phyloP scores from a whole-genome alignment of 1,140 invertebrate genomes.

The Ceratosolen fusciceps region DNA sequence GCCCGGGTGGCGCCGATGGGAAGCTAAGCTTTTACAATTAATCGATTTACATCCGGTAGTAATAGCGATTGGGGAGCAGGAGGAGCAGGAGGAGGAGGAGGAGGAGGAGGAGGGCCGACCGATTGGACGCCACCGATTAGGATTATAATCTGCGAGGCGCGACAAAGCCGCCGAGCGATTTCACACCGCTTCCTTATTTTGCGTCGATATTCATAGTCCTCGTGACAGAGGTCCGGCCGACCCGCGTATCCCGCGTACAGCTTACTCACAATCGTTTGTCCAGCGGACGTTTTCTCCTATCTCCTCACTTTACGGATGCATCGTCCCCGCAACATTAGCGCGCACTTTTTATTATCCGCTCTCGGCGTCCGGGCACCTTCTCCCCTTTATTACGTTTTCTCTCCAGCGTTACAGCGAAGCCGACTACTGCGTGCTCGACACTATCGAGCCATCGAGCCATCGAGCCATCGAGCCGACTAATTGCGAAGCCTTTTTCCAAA shows the following conservation, averaged over 20 bases:
- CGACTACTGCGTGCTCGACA: too few species aligned
- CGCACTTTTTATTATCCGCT: background rate
- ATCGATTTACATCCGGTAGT: background rate
- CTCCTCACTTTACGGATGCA: background rate
- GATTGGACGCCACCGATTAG: too few species aligned
- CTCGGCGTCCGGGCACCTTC: too few species aligned
- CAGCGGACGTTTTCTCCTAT: background rate
- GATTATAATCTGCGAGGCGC: slow-evolving; percentile 13
- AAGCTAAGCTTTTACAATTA: slow-evolving; percentile 1
- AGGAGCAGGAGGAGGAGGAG: too few species aligned
- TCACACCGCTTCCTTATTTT: background rate
- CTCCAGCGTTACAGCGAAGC: too few species aligned
- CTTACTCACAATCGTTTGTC: background rate
- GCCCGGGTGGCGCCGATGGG: too few species aligned
- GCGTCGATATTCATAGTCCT: background rate
- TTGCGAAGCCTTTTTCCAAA: background rate
- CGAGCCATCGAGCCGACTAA: background rate
- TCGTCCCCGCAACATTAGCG: background rate
- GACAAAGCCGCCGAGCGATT: slow-evolving; percentile 24
- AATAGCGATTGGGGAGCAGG: background rate
- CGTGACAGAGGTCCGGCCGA: background rate
- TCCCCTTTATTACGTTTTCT: too few species aligned
- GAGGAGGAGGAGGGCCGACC: too few species aligned
- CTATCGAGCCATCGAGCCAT: too few species aligned
- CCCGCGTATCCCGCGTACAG: background rate